These are phyloP conservation scores for Passer domesticus DNA, from an alignment of 2,113 vertebrate genomes.

Conservation along the genomic window DNA sequence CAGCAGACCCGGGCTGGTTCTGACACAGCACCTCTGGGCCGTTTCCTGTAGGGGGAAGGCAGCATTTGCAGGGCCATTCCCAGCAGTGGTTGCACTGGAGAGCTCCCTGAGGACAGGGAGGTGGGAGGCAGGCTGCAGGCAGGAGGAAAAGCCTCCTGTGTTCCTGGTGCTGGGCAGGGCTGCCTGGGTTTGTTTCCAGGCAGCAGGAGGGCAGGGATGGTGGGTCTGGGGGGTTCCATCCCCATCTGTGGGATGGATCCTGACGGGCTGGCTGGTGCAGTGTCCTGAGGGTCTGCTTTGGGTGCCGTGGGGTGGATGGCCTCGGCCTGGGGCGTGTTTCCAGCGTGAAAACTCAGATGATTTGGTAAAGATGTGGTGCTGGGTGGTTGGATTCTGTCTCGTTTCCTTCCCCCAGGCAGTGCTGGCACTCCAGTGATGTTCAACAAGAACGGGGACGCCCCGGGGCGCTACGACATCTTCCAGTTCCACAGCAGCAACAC, in stretches of 20 bases:
- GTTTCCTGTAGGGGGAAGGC: background rate
- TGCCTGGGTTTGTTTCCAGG: background rate
- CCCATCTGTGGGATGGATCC: background rate
- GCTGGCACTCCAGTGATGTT: slow-evolving; percentile 92
- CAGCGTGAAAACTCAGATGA: background rate
- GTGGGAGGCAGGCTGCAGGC: background rate
- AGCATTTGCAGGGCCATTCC: slow-evolving; percentile 11
- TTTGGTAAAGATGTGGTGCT: background rate
- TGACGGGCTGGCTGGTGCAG: background rate
- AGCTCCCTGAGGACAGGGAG: background rate
- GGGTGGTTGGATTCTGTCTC: slow-evolving; percentile 11
- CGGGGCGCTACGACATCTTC: slow-evolving; percentile 93
- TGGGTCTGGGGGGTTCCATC: background rate
- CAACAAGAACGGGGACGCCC: slow-evolving; percentile 92
- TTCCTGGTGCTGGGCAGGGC: background rate
- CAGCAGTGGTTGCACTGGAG: background rate
- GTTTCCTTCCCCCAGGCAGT: slow-evolving; percentile 80
- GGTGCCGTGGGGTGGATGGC: background rate
- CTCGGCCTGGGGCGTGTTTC: background rate
- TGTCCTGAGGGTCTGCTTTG: accelerated
- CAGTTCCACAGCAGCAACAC: slow-evolving; percentile 90
- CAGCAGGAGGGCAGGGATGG: background rate
- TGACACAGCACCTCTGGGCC: slow-evolving; percentile 45
- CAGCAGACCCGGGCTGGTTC: slow-evolving; percentile 31
- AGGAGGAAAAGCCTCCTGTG: background rate